A percentile compares a stretch with the other conserved stretches of the same genome.
phyloP scores from a whole-genome alignment of 1,140 invertebrate species.

The Drosophila carrolli region DNA sequence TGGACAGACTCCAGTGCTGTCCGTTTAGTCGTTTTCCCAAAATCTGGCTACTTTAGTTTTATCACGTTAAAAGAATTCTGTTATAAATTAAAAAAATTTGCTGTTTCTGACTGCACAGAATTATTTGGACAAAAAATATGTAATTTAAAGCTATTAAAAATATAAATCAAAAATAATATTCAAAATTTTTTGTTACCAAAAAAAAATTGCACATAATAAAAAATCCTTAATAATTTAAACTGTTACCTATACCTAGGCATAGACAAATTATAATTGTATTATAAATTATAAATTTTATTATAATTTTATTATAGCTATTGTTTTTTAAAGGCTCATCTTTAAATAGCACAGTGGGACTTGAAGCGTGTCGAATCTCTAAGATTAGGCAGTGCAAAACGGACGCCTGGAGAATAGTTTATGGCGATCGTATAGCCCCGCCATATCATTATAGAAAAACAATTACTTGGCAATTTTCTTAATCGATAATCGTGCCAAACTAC shows the following conservation, averaged over 20 bases:
- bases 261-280: too few species aligned
- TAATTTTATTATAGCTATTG: too few species aligned
- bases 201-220: too few species aligned
- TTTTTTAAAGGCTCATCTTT: background rate
- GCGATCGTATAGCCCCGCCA: conserved; percentile 1
- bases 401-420: conserved; percentile 4
- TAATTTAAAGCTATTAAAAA: too few species aligned
- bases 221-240: too few species aligned
- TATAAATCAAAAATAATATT: too few species aligned
- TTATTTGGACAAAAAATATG: too few species aligned
- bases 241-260: too few species aligned
- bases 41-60: background rate
- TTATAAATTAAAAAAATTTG: too few species aligned
- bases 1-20: conserved; percentile 23
- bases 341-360: background rate
- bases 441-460: conserved; percentile 26
- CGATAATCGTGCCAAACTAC: conserved; percentile 14
- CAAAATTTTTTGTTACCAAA: too few species aligned
- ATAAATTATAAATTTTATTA: too few species aligned
- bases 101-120: too few species aligned
- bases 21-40: conserved; percentile 2
- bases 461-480: conserved; percentile 29
- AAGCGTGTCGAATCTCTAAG: conserved; percentile 18
- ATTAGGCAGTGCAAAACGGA: conserved; percentile 14
- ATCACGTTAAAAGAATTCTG: background rate